Percentiles rank a stretch among this genome's conserved stretches.
These are phyloP conservation scores for Drosophila nr. perissopoda DNA, from an alignment of 2,888 invertebrate genomes.

Conservation along the genomic window DNA sequence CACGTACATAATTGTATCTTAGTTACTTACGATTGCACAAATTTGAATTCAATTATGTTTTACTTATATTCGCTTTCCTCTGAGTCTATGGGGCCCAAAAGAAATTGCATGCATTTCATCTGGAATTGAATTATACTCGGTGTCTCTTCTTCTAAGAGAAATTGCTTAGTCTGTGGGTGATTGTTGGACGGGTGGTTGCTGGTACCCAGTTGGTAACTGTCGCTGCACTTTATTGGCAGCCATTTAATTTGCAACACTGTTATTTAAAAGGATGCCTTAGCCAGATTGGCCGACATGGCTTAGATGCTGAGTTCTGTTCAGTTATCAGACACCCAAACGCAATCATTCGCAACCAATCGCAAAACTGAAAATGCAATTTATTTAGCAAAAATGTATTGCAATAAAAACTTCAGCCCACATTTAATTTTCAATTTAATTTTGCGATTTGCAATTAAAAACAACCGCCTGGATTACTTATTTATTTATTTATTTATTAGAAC, in stretches of 20 bases:
- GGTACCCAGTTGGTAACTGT: constrained; percentile 41
- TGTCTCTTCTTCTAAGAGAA: constrained; percentile 41
- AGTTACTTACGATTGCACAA: constrained; percentile 81
- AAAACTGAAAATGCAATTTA: constrained; percentile 62
- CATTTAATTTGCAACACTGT: constrained; percentile 80
- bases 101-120: constrained; percentile 78
- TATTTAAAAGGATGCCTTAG: constrained; percentile 75
- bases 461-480: constrained; percentile 73
- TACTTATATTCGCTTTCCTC: constrained; percentile 66
- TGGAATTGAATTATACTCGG: constrained; percentile 77
- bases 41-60: constrained; percentile 80
- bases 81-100: constrained; percentile 42
- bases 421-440: constrained; percentile 77
- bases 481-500: constrained; percentile 79
- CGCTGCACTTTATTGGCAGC: constrained; percentile 65
- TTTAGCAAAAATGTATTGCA: constrained; percentile 37
- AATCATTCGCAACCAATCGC: constrained; percentile 44
- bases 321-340: constrained; percentile 2
- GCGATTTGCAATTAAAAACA: constrained; percentile 74
- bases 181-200: constrained; percentile 2
- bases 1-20: constrained; percentile 81
- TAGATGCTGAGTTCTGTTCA: constrained; percentile 2
- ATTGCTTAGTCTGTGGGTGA: constrained; percentile 13
- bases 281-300: constrained; percentile 50
- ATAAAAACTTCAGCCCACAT: constrained; percentile 42